These are phyloP conservation scores for Melieria crassipennis DNA, from an alignment of 2,888 invertebrate species.

Conservation along the genomic window DNA sequence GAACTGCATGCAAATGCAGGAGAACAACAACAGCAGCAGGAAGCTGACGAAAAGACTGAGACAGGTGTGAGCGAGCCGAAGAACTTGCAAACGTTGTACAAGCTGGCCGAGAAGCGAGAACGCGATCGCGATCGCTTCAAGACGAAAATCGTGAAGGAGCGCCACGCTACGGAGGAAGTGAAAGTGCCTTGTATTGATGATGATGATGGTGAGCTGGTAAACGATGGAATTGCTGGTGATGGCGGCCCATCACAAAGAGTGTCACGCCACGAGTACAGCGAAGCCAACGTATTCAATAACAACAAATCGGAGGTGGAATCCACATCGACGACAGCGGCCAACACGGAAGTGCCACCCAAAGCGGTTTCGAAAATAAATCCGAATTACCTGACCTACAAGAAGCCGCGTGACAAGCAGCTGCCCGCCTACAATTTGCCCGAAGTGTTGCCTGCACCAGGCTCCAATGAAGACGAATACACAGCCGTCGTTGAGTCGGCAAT, in stretches of 20 bases:
- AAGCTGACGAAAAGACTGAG: constrained; percentile 23
- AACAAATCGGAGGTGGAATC: constrained; percentile 47
- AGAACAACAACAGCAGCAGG: constrained; percentile 29
- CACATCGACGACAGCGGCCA: not conserved
- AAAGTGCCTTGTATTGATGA: constrained; percentile 65
- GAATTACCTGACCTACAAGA: constrained; percentile 60
- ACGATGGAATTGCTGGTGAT: constrained; percentile 9
- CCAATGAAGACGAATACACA: not conserved
- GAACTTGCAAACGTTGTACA: constrained; percentile 34
- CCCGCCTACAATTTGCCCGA: constrained; percentile 38
- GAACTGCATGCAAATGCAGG: constrained; percentile 38
- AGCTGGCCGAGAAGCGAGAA: constrained; percentile 55
- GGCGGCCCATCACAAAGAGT: constrained; percentile 44
- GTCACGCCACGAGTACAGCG: constrained; percentile 54
- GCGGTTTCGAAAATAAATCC: constrained; percentile 43
- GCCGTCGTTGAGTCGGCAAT: constrained; percentile 1
- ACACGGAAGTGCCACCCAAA: constrained; percentile 26
- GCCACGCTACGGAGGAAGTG: constrained; percentile 43
- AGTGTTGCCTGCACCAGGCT: constrained; percentile 31
- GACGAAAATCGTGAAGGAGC: constrained; percentile 61
- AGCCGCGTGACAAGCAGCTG: constrained; percentile 56
- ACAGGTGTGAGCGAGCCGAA: constrained; percentile 10
- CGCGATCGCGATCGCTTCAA: constrained; percentile 65
- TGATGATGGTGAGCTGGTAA: constrained; percentile 25
- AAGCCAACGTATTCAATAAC: constrained; percentile 44